These are phyloP conservation scores for Epizoanthus illoricatus DNA, from an alignment of 92 coral and sea anemone genomes.

Conservation along the genomic window DNA sequence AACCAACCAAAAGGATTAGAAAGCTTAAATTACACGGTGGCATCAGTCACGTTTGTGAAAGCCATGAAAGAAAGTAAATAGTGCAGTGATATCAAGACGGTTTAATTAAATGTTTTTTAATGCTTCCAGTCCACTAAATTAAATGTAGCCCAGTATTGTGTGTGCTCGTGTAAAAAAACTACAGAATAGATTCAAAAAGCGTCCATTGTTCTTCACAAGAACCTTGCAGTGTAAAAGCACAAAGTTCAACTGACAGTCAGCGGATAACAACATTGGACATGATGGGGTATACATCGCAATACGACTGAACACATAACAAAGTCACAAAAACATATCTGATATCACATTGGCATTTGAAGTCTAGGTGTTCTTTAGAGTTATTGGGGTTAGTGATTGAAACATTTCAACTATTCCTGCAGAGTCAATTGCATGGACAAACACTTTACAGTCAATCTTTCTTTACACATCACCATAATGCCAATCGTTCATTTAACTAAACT, in stretches of 20 bases:
- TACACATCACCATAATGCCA: no score
- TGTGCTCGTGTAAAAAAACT: no score
- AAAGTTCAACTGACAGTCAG: neutral
- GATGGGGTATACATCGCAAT: neutral
- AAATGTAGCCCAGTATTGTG: no score
- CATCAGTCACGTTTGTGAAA: neutral
- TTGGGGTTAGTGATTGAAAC: constrained; percentile 27
- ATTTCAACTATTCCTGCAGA: constrained; percentile 22
- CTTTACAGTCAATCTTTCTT: neutral
- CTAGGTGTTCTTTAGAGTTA: neutral
- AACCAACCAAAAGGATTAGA: constrained; percentile 8
- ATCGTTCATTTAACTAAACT: neutral
- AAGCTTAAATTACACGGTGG: neutral
- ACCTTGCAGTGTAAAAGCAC: neutral
- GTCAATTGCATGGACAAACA: neutral
- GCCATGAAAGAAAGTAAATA: neutral
- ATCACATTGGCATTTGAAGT: constrained; percentile 16
- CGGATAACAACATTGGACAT: constrained; percentile 3
- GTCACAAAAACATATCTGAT: neutral
- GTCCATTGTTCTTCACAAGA: neutral
- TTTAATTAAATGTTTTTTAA: no score
- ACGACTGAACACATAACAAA: constrained; percentile 1
- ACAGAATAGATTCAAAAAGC: no score
- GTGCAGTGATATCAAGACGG: no score
- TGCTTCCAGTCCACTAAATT: no score